Conservation (phyloP, 2,888 invertebrate species). For the Hyposoter dolosus region DNA sequence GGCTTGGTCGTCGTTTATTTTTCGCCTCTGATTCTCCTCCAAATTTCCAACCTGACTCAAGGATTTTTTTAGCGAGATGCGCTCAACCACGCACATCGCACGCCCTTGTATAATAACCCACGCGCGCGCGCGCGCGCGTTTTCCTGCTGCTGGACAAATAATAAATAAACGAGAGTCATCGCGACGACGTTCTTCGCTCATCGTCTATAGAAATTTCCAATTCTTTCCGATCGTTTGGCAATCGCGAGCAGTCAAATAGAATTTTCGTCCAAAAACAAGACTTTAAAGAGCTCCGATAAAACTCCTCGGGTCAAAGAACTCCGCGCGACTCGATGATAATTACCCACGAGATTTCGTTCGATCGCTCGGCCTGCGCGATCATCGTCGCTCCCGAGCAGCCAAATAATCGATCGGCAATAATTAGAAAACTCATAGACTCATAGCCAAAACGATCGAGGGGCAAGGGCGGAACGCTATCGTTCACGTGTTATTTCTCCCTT, state of each 20-base stretch:
- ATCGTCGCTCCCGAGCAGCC: neutral
- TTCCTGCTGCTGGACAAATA: neutral
- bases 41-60: slow-evolving; percentile 71
- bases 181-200: too few species aligned
- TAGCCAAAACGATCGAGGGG: too few species aligned
- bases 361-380: neutral
- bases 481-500: neutral
- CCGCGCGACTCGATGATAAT: slow-evolving; percentile 1
- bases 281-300: neutral
- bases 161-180: neutral
- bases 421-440: slow-evolving; percentile 40
- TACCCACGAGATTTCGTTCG: slow-evolving; percentile 6
- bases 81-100: slow-evolving; percentile 22
- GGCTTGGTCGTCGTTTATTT: neutral
- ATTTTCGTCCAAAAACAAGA: neutral
- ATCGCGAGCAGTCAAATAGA: neutral
- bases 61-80: slow-evolving; percentile 66
- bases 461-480: neutral
- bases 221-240: neutral
- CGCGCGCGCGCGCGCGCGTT: too few species aligned
- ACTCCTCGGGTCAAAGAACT: slow-evolving; percentile 15
- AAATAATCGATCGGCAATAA: slow-evolving; percentile 42
- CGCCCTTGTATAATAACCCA: too few species aligned
- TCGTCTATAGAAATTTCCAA: neutral
- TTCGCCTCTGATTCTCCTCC: slow-evolving; percentile 7